Conservation (phyloP, 2,113 vertebrate genomes). For the Takifugu bimaculatus region DNA sequence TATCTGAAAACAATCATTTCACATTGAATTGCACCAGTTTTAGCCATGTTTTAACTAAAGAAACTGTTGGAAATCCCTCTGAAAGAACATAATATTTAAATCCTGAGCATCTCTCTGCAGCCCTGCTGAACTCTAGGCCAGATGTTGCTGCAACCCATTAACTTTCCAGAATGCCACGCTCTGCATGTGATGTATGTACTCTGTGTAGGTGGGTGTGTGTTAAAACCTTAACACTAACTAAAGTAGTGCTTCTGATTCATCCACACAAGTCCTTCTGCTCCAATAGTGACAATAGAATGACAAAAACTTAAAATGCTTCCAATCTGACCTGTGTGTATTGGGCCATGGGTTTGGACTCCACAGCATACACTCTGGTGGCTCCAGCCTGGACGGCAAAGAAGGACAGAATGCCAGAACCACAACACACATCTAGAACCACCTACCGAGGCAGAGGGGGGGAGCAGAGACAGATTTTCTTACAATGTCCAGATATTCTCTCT, state of each 20-base stretch:
- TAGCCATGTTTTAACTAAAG: no score
- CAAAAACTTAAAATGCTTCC: neutral
- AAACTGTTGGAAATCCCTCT: neutral
- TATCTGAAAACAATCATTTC: no score
- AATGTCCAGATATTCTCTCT: no score
- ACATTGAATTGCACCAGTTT: no score
- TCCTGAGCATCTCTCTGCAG: constrained; percentile 8
- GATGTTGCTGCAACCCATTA: constrained; percentile 65
- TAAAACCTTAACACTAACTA: no score
- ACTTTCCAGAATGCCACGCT: constrained; percentile 65
- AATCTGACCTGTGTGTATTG: constrained; percentile 70
- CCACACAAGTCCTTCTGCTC: neutral
- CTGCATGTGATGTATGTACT: constrained; percentile 44
- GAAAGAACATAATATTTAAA: neutral
- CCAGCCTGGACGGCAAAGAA: constrained; percentile 81
- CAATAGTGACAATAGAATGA: neutral
- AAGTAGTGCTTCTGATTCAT: no score
- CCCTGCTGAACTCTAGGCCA: constrained; percentile 42
- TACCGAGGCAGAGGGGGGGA: constrained; percentile 35
- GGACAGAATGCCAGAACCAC: constrained; percentile 79
- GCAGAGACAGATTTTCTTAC: neutral
- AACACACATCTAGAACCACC: constrained; percentile 80
- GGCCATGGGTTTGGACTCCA: constrained; percentile 74
- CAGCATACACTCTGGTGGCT: constrained; percentile 75
- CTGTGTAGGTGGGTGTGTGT: constrained; percentile 6